Evolutionary conservation across 2,888 invertebrate species (phyloP), one percentile per base, ranked within the genome.

Genomic region (Aporophyla nigra): DNA sequence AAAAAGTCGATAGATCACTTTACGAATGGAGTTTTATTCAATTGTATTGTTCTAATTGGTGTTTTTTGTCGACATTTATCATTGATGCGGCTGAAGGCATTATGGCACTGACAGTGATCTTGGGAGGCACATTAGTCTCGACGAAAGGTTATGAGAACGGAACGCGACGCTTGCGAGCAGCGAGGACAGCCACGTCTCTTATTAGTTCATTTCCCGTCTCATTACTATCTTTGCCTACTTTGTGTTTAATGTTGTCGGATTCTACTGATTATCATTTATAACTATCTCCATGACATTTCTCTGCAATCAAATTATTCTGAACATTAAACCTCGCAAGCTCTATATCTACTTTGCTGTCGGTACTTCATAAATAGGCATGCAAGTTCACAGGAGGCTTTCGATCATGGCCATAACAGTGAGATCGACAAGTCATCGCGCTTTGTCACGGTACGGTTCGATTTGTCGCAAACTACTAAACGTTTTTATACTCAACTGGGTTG

Each of bases 21-120:
- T 82, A 75, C 67, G 85, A 86, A 86, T 86, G 84, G 82, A 83
- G 88, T 87, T 88, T 91, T 90, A 90, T 93, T 93, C 93, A 92
- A 93, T 92, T 92, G 92, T 92, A 92, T 92, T 92, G 91, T 92
- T 92, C 89, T 93, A 93, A 93, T 94, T 94, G 92, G 86, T 85
- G 88, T 92, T 94, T 92, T 93, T 93, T 90, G 80, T 91, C 78
- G 86, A 86, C 89, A 92, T 93, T 90, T 91, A 91, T 92, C 90
- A 91, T 85, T 90, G 87, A 87, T 87, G 84, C 82, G 88, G 85
- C 77, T 85, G 76, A 87, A 88, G 88, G 88, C 89, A 86, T 91
- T 90, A 89, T 88, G 87, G 88, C 86, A 85, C 88, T 92, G 92
- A 90, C 92, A 91, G 89, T 92, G 92, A 93, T 92, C 90, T 91